phyloP scores from a whole-genome alignment of 1,140 invertebrate genomes.

The Gonioctena quinquepunctata region DNA sequence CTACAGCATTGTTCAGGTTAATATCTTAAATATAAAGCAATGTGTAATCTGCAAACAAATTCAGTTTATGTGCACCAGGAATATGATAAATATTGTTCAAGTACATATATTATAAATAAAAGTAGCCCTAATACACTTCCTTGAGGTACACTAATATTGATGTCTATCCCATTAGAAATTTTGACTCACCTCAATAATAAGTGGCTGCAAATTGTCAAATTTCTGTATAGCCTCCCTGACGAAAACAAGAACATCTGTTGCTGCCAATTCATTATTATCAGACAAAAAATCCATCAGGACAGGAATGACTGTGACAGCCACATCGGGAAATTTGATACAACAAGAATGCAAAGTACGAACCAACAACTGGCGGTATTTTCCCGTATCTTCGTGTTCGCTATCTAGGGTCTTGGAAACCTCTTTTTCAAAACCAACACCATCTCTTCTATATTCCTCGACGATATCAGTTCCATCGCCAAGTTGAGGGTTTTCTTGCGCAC shows the following conservation, averaged over 20 bases:
- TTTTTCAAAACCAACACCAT: constrained; percentile 92
- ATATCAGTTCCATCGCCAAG: constrained; percentile 90
- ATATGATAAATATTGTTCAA: no score
- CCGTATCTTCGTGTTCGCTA: constrained; percentile 92
- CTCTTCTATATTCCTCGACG: constrained; percentile 92
- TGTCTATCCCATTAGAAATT: no score
- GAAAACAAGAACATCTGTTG: constrained; percentile 93
- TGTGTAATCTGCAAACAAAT: no score
- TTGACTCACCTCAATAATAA: constrained; percentile 77
- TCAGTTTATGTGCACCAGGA: no score
- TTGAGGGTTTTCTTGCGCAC: constrained; percentile 82
- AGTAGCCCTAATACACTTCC: no score
- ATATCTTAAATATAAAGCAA: no score
- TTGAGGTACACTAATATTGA: no score
- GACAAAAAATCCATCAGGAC: constrained; percentile 95
- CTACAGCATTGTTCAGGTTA: no score
- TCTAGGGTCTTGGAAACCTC: constrained; percentile 92
- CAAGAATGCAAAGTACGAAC: constrained; percentile 94
- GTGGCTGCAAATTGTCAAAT: constrained; percentile 78
- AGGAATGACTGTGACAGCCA: constrained; percentile 90
- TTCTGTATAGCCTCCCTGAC: constrained; percentile 93
- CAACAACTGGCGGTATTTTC: constrained; percentile 93
- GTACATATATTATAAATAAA: no score
- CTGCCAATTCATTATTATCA: constrained; percentile 91
- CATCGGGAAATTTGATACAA: constrained; percentile 97